Conservation (phyloP, 2,888 invertebrate genomes). For the Stenchaetothrips biformis region DNA sequence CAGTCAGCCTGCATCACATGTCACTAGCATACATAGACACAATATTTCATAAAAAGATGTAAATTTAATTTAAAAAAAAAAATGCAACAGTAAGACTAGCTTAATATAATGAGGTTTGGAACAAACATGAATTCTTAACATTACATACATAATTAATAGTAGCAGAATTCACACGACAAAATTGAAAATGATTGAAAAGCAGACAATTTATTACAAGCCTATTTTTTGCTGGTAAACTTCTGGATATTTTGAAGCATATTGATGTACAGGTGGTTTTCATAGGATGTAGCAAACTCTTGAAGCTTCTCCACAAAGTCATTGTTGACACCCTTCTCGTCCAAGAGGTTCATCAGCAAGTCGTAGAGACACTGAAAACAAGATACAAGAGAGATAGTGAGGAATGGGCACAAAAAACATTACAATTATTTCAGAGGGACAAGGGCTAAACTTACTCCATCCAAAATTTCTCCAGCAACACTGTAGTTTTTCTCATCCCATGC, state of each 20-base stretch:
- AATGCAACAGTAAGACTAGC: constrained; percentile 15
- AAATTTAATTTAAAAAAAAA: not conserved
- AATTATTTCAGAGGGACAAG: constrained; percentile 6
- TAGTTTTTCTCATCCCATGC: constrained; percentile 83
- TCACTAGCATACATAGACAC: not conserved
- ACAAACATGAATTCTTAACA: constrained; percentile 8
- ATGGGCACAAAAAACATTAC: constrained; percentile 25
- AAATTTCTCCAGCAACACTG: constrained; percentile 86
- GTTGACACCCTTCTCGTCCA: constrained; percentile 93
- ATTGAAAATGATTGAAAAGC: constrained; percentile 5
- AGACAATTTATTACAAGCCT: constrained; percentile 32
- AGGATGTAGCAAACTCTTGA: constrained; percentile 80
- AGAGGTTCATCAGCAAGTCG: constrained; percentile 86
- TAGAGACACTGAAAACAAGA: constrained; percentile 72
- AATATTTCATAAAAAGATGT: constrained; percentile 36
- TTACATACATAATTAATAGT: not conserved
- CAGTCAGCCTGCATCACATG: not conserved
- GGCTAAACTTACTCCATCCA: constrained; percentile 75
- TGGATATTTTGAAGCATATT: constrained; percentile 79
- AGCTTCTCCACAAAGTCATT: constrained; percentile 89
- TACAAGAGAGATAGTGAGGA: constrained; percentile 40
- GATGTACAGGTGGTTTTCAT: constrained; percentile 91
- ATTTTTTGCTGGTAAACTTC: constrained; percentile 69
- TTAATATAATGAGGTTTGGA: constrained; percentile 18
- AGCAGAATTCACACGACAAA: constrained; percentile 21